phyloP scores from a whole-genome alignment of 2,797 vertebrate species.

The Coilia nasus region DNA sequence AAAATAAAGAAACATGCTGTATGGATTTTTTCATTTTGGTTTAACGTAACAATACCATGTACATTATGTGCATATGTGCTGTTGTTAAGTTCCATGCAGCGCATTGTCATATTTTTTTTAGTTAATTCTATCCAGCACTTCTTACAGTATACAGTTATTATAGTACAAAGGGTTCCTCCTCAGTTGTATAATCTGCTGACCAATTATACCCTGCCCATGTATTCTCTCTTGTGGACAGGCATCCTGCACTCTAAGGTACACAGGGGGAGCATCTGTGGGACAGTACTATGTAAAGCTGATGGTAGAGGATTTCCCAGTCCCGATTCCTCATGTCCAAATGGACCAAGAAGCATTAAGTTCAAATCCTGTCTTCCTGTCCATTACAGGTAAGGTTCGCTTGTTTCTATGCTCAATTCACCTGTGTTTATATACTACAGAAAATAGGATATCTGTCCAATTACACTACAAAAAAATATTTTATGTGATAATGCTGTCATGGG shows the following conservation, averaged over 20 bases:
- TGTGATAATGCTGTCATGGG: no score
- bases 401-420: background rate
- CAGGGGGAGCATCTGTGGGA: slow-evolving; percentile 60
- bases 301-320: slow-evolving; percentile 66
- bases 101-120: no score
- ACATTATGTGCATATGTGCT: no score
- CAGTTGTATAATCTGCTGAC: background rate
- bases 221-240: slow-evolving; percentile 55
- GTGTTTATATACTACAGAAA: background rate
- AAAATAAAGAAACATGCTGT: background rate
- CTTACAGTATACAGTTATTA: background rate
- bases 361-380: slow-evolving; percentile 67
- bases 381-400: slow-evolving; percentile 64
- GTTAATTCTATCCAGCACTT: no score
- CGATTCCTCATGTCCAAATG: slow-evolving; percentile 23
- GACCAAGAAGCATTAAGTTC: slow-evolving; percentile 62
- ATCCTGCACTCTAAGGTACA: slow-evolving; percentile 63
- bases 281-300: slow-evolving; percentile 69
- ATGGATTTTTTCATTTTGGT: no score
- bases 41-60: no score
- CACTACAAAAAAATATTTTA: background rate
- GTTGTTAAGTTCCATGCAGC: no score
- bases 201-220: no score
- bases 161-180: background rate
- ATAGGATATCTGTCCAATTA: background rate